Percentiles rank a stretch among this genome's conserved stretches.
Evolutionary conservation across 1,140 invertebrate genomes (phyloP).

Genomic region (Heliconius congener): DNA sequence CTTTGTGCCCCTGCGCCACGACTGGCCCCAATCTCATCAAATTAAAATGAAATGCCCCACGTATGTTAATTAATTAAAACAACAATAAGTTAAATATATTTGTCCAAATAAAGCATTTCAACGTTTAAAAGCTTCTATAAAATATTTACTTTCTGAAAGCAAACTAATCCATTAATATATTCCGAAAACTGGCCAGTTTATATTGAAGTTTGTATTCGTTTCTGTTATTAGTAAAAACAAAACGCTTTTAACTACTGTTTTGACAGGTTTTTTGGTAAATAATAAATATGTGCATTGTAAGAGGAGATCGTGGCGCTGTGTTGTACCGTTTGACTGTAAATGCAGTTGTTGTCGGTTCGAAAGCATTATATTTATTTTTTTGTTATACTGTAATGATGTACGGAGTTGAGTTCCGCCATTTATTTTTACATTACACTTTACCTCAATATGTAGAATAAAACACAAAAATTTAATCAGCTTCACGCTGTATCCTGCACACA

Average conservation of each 20-base stretch:
- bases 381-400: too few species aligned
- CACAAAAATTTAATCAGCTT: too few species aligned
- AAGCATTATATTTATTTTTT: too few species aligned
- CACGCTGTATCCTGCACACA: too few species aligned
- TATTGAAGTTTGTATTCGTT: constrained; percentile 41
- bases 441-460: too few species aligned
- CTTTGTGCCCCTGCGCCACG: too few species aligned
- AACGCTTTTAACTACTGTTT: constrained; percentile 76
- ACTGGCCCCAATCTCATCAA: too few species aligned
- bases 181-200: constrained; percentile 26
- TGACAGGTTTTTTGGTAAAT: constrained; percentile 64
- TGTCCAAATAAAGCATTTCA: constrained; percentile 10
- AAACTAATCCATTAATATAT: constrained; percentile 26
- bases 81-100: constrained; percentile 3
- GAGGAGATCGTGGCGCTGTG: too few species aligned
- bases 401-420: too few species aligned
- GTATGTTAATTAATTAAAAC: constrained; percentile 9
- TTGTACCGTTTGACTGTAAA: too few species aligned
- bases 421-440: too few species aligned
- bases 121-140: constrained; percentile 16
- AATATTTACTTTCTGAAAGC: constrained; percentile 17
- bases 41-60: neutral
- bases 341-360: too few species aligned
- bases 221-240: constrained; percentile 75
- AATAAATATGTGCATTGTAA: constrained; percentile 45